Percentiles rank a stretch among this genome's conserved stretches.
phyloP scores from a whole-genome alignment of 2,113 vertebrate genomes.

The Plecotus auritus region DNA sequence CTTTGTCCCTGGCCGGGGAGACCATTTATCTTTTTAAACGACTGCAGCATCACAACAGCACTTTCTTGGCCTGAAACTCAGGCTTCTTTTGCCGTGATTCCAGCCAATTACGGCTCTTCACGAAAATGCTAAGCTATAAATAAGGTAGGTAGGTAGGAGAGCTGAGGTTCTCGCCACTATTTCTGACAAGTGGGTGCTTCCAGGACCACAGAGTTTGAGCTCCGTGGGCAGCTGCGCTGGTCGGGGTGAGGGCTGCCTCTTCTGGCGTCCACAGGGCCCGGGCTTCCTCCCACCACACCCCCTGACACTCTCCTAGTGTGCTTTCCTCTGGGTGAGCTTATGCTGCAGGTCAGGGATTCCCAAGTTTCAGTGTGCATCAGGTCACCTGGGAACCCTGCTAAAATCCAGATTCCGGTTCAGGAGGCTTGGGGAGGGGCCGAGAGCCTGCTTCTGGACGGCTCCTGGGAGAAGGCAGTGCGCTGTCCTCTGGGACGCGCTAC shows the following conservation, averaged over 20 bases:
- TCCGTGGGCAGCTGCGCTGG: background rate
- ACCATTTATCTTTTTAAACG: slow-evolving; percentile 62
- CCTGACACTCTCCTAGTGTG: background rate
- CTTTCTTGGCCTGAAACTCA: slow-evolving; percentile 28
- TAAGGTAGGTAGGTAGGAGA: background rate
- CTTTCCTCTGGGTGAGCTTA: background rate
- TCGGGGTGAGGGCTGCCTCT: background rate
- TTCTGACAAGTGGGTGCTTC: background rate
- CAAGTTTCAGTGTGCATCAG: background rate
- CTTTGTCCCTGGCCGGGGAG: slow-evolving; percentile 43
- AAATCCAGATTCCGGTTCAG: background rate
- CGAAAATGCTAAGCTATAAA: slow-evolving; percentile 56
- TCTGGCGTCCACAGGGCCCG: background rate
- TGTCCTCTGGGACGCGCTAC: too few relatives aligned
- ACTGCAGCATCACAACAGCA: background rate
- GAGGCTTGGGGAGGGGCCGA: background rate
- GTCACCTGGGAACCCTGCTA: background rate
- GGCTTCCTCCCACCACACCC: accelerated
- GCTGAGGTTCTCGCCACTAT: background rate
- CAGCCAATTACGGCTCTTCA: background rate
- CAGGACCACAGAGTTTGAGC: background rate
- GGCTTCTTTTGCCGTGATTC: slow-evolving; percentile 9
- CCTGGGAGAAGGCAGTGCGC: background rate
- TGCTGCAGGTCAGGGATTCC: background rate
- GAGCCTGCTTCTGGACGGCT: background rate